Percentiles rank a stretch among this genome's conserved stretches.
Evolutionary conservation across 2,797 vertebrate species (phyloP).

Genomic region (Chaunax sp.): DNA sequence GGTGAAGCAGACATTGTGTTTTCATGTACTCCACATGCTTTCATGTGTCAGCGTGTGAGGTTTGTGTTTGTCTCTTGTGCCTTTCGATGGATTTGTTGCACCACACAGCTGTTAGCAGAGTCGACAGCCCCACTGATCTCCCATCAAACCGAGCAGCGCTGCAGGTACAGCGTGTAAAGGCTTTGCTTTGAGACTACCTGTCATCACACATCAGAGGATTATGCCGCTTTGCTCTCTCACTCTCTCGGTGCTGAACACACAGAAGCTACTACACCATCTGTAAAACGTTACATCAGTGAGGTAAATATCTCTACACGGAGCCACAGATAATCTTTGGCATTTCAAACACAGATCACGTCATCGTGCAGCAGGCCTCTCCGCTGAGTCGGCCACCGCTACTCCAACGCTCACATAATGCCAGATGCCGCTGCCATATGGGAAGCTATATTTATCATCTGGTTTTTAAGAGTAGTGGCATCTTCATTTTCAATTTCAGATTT

Average conservation of each 20-base stretch:
- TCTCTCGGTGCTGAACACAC: constrained; percentile 26
- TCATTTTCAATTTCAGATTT: constrained; percentile 45
- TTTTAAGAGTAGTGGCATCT: constrained; percentile 58
- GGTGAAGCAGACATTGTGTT: constrained; percentile 15
- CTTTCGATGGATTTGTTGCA: constrained; percentile 64
- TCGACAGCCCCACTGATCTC: constrained; percentile 79
- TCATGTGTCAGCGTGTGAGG: constrained; percentile 57
- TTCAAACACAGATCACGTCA: constrained; percentile 63
- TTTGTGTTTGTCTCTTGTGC: constrained; percentile 55
- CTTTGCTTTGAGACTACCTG: constrained; percentile 81
- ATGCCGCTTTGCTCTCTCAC: constrained; percentile 30
- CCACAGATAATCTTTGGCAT: constrained; percentile 68
- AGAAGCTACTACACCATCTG: constrained; percentile 74
- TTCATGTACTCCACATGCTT: constrained; percentile 30
- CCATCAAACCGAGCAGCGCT: constrained; percentile 70
- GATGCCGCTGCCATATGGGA: constrained; percentile 69
- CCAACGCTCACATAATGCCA: constrained; percentile 49
- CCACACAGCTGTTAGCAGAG: constrained; percentile 69
- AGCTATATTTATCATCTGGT: constrained; percentile 74
- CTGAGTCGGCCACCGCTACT: constrained; percentile 43
- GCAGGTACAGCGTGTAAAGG: constrained; percentile 75
- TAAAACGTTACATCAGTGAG: constrained; percentile 74
- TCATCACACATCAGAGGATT: constrained; percentile 76
- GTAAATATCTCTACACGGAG: constrained; percentile 64
- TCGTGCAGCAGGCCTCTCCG: constrained; percentile 49